Evolutionary conservation across 2,888 invertebrate genomes (phyloP).

Genomic region (Drosophila affinis): DNA sequence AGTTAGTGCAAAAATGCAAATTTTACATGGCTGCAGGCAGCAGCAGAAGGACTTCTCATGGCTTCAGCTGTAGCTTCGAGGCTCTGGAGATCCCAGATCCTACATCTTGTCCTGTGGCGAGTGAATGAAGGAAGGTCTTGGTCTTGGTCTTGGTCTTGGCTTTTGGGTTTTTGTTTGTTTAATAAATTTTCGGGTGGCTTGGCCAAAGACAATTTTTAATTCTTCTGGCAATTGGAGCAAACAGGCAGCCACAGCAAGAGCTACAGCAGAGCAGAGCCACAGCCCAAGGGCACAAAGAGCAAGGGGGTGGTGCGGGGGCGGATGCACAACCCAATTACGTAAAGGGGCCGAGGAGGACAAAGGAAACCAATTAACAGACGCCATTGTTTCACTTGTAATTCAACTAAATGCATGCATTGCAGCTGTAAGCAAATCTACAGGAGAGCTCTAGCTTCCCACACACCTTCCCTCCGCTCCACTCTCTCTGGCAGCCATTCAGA

Average conservation of each 20-base stretch:
- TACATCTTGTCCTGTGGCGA: conserved; percentile 25
- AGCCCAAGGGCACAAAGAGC: conserved; percentile 41
- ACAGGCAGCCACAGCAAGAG: conserved; percentile 54
- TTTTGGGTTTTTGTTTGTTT: conserved; percentile 63
- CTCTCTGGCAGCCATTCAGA: conserved; percentile 1
- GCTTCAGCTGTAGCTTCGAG: conserved; percentile 41
- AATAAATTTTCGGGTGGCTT: conserved; percentile 61
- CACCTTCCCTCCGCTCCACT: too few relatives aligned
- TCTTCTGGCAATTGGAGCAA: conserved; percentile 73
- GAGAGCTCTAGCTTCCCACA: conserved; percentile 11
- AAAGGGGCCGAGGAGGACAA: conserved; percentile 69
- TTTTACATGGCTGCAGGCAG: conserved; percentile 47
- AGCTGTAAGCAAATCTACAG: conserved; percentile 56
- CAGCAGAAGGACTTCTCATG: not conserved
- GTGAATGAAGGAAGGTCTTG: not conserved
- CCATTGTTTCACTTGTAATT: conserved; percentile 83
- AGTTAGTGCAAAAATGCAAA: conserved; percentile 67
- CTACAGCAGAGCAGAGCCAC: conserved; percentile 13
- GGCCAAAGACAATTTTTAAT: conserved; percentile 73
- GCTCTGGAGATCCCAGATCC: conserved; percentile 25
- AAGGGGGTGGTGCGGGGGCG: conserved; percentile 2
- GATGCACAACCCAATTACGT: conserved; percentile 51
- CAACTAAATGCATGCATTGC: conserved; percentile 77
- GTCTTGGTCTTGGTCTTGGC: conserved; percentile 24
- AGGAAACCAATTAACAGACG: conserved; percentile 83